Evolutionary conservation across 2,113 vertebrate genomes (phyloP).

Genomic region (Centropus unirufus): DNA sequence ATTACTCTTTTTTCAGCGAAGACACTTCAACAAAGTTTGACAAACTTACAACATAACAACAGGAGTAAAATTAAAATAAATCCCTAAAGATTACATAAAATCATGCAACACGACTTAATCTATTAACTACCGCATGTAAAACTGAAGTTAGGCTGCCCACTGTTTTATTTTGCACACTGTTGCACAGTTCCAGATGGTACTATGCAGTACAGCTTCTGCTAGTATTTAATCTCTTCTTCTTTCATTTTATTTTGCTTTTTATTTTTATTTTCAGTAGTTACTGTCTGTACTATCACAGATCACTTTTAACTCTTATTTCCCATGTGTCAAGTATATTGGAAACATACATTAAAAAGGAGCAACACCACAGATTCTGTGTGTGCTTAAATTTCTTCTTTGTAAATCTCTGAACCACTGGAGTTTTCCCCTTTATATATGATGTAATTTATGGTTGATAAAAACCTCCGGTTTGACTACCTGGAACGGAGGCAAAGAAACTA

Average conservation of each 20-base stretch:
- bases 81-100: not conserved
- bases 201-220: not conserved
- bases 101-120: not conserved
- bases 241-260: not conserved
- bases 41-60: not conserved
- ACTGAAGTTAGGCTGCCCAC: not conserved
- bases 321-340: not conserved
- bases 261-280: not conserved
- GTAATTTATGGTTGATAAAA: not conserved
- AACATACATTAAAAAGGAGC: not conserved
- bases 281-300: not conserved
- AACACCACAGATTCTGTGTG: not conserved
- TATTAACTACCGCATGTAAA: not conserved
- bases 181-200: not conserved
- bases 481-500: not conserved
- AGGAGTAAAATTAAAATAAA: not conserved
- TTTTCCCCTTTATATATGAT: not conserved
- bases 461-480: not conserved
- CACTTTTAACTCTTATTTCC: slow-evolving; percentile 12
- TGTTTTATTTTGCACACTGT: not conserved
- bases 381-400: not conserved
- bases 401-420: not conserved
- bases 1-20: not conserved
- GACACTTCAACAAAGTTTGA: not conserved
- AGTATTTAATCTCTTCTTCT: not conserved